These are phyloP conservation scores for Chrosomus eos DNA, from an alignment of 2,797 vertebrate species.

Conservation along the genomic window DNA sequence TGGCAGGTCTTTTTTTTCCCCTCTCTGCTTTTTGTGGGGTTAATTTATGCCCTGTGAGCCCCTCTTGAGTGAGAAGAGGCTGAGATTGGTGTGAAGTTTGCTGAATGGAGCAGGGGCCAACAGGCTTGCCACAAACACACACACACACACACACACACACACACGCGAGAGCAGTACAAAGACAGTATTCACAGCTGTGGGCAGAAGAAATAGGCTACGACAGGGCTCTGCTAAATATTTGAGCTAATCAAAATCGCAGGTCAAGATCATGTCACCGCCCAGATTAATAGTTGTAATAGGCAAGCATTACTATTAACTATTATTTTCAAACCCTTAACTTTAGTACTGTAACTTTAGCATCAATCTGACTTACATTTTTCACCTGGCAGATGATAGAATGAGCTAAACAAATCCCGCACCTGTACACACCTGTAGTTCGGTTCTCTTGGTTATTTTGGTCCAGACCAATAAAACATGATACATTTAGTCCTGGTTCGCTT, in stretches of 20 bases:
- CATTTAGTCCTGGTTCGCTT: no score
- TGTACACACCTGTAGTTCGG: no score
- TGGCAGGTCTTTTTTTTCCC: constrained; percentile 65
- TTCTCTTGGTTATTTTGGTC: no score
- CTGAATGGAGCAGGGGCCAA: constrained; percentile 79
- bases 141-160: constrained; percentile 69
- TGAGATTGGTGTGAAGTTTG: constrained; percentile 80
- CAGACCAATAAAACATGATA: no score
- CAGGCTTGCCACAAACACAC: constrained; percentile 74
- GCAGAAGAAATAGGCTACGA: not conserved
- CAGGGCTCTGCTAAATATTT: constrained; percentile 27
- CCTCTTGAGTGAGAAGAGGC: constrained; percentile 80
- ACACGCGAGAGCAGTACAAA: constrained; percentile 54
- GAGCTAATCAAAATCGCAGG: constrained; percentile 7
- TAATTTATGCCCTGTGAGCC: constrained; percentile 81
- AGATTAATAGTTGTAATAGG: not conserved
- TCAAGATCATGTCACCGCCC: not conserved
- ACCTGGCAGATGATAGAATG: not conserved
- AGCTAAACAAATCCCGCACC: not conserved
- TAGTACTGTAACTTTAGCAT: not conserved
- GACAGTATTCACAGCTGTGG: constrained; percentile 20
- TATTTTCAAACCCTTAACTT: not conserved
- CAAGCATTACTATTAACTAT: not conserved
- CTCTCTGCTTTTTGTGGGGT: constrained; percentile 40
- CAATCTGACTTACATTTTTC: not conserved